phyloP scores from a whole-genome alignment of 2,888 invertebrate species.

The Zaprionus obscuricornis region DNA sequence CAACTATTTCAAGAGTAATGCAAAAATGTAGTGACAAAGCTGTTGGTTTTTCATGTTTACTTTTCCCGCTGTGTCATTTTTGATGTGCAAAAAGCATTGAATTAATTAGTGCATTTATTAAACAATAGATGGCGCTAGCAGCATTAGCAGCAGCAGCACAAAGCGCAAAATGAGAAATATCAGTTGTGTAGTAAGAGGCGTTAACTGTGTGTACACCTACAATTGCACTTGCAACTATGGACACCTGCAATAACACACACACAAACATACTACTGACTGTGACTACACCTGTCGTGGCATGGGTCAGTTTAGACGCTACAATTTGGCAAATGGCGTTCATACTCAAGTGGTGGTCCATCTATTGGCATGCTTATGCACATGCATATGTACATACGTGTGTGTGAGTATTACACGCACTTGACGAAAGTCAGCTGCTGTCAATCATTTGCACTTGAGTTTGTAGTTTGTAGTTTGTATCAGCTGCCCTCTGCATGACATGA shows the following conservation, averaged over 20 bases:
- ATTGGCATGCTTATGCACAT: too few species aligned
- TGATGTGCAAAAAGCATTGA: neutral
- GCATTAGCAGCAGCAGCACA: too few species aligned
- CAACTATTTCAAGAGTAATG: neutral
- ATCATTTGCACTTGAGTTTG: slow-evolving; percentile 13
- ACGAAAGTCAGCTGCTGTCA: slow-evolving; percentile 33
- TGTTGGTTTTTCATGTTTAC: neutral
- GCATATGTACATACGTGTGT: slow-evolving; percentile 32
- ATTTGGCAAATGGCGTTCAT: too few species aligned
- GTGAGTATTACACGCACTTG: slow-evolving; percentile 22
- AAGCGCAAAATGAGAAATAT: neutral
- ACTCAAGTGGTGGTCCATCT: too few species aligned
- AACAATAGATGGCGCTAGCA: slow-evolving; percentile 46
- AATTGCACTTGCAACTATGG: slow-evolving; percentile 12
- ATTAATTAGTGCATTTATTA: neutral
- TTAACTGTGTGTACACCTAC: slow-evolving; percentile 18
- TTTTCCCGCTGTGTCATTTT: neutral
- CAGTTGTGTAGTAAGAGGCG: neutral
- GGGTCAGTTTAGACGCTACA: too few species aligned
- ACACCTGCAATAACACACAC: too few species aligned
- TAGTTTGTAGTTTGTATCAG: neutral
- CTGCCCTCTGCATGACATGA: too few species aligned
- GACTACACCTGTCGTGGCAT: too few species aligned
- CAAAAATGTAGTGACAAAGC: too few species aligned
- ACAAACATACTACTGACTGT: too few species aligned